phyloP scores from a whole-genome alignment of 2,797 vertebrate species.

The Eptatretus atami region DNA sequence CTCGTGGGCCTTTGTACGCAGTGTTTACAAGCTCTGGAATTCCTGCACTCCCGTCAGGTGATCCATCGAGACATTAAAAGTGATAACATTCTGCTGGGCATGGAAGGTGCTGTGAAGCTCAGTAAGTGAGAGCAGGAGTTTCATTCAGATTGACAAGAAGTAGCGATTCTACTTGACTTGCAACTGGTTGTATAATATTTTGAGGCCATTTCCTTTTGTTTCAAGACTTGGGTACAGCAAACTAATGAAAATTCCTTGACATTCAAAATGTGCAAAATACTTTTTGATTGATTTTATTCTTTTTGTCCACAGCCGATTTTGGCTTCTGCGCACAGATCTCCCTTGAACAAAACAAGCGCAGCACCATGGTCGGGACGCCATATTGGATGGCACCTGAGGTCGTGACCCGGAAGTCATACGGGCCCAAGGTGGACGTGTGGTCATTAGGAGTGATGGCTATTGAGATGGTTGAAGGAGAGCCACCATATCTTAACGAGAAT shows the following conservation, averaged over 20 bases:
- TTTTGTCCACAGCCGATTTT: constrained; percentile 30
- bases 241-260: too few species aligned
- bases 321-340: constrained; percentile 64
- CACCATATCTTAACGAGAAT: constrained; percentile 23
- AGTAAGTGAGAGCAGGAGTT: constrained; percentile 23
- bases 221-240: too few species aligned
- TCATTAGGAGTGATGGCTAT: constrained; percentile 61
- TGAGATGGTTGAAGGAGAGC: constrained; percentile 24
- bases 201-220: too few species aligned
- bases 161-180: too few species aligned
- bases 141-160: too few species aligned
- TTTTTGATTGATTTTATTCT: constrained; percentile 8
- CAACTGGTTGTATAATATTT: too few species aligned
- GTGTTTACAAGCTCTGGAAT: constrained; percentile 94
- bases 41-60: constrained; percentile 88
- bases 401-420: constrained; percentile 49
- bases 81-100: constrained; percentile 82
- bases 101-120: constrained; percentile 89
- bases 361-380: constrained; percentile 54
- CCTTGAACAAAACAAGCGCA: constrained; percentile 52
- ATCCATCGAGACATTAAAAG: constrained; percentile 98
- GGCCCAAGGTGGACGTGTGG: constrained; percentile 59
- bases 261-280: too few species aligned
- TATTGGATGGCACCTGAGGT: constrained; percentile 71
- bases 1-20: constrained; percentile 13